Percentiles rank a stretch among this genome's conserved stretches.
Conservation (phyloP, 2,797 vertebrate species). For the Mus minutoides region DNA sequence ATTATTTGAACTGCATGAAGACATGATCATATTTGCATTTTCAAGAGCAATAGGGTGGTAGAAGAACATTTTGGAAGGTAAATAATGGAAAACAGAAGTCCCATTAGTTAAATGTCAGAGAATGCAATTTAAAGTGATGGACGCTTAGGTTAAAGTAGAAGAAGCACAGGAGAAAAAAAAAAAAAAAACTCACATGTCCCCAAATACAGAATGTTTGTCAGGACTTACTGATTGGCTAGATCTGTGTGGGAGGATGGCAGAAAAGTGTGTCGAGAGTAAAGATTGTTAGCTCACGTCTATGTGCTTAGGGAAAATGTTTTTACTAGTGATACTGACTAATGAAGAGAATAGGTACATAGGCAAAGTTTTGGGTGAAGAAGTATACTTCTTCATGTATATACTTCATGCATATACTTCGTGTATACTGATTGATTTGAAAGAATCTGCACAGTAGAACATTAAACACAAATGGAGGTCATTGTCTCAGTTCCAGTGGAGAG, state of each 20-base stretch:
- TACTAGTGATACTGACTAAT: neutral
- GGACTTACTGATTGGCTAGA: neutral
- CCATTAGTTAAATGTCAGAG: neutral
- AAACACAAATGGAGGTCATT: neutral
- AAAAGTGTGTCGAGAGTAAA: neutral
- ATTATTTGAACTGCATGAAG: neutral
- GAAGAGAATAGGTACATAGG: neutral
- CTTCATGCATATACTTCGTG: too few species aligned
- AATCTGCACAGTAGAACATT: neutral
- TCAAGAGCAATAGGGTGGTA: conserved; percentile 11
- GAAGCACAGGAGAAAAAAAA: neutral
- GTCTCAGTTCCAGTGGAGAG: neutral
- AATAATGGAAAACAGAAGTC: neutral
- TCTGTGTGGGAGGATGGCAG: neutral
- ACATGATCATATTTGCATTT: neutral
- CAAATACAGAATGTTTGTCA: neutral
- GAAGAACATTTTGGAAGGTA: neutral
- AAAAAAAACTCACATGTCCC: neutral
- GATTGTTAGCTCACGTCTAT: neutral
- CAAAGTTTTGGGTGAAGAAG: neutral
- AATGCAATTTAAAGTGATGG: neutral
- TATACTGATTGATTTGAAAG: neutral
- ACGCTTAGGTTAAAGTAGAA: conserved; percentile 5
- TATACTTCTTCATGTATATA: too few species aligned
- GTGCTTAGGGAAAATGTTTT: neutral